These are phyloP conservation scores for Schrankia costaestrigalis DNA, from an alignment of 2,888 invertebrate genomes.

Conservation along the genomic window DNA sequence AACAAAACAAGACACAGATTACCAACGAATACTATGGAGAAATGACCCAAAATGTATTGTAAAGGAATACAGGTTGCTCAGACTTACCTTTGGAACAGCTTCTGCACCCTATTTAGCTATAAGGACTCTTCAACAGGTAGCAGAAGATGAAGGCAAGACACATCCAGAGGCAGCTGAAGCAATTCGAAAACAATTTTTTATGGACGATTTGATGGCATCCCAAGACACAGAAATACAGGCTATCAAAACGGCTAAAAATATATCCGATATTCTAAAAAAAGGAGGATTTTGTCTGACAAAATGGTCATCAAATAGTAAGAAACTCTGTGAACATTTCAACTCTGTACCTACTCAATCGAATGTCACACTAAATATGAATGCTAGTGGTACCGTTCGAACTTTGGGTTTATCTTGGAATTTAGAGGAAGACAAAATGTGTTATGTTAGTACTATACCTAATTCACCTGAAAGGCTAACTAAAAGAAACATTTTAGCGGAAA, in stretches of 20 bases:
- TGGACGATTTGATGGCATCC: conserved; percentile 4
- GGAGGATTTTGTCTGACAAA: conserved; percentile 6
- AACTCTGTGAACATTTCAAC: conserved; percentile 5
- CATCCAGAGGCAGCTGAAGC: conserved; percentile 3
- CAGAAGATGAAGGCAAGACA: conserved; percentile 5
- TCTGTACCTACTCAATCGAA: conserved; percentile 1
- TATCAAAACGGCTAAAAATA: not conserved
- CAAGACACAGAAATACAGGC: conserved; percentile 3
- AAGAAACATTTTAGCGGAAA: conserved; percentile 5
- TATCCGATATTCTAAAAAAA: conserved; percentile 2
- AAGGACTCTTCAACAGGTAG: conserved; percentile 2
- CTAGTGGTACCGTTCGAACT: conserved; percentile 4
- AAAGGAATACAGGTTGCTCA: conserved; percentile 4
- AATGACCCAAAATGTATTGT: conserved; percentile 2
- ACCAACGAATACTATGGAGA: conserved; percentile 8
- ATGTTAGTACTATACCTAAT: conserved; percentile 1
- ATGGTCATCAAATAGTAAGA: conserved; percentile 5
- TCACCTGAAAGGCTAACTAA: conserved; percentile 3
- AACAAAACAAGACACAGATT: conserved; percentile 2
- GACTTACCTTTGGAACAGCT: conserved; percentile 7
- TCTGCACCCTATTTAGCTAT: conserved; percentile 10
- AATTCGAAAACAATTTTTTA: conserved; percentile 6
- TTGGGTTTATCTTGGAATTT: conserved; percentile 5
- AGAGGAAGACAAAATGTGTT: conserved; percentile 2
- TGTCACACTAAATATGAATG: conserved; percentile 3